phyloP scores from a whole-genome alignment of 2,113 vertebrate genomes.

The Myotis davidii region DNA sequence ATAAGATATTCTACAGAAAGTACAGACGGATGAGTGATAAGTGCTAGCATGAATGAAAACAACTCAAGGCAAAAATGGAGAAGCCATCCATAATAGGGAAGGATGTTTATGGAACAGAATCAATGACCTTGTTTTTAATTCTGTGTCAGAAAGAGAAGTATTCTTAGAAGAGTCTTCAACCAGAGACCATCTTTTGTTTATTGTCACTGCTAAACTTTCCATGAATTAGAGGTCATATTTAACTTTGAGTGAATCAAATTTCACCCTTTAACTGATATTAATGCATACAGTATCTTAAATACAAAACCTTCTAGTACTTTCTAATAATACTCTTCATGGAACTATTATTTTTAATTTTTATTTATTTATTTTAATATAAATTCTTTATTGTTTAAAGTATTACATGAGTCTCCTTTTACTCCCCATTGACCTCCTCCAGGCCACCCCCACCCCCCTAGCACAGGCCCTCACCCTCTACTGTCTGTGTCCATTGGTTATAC shows the following conservation, averaged over 20 bases:
- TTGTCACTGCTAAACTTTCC: slow-evolving; percentile 49
- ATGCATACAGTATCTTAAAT: slow-evolving; percentile 18
- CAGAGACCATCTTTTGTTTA: slow-evolving; percentile 31
- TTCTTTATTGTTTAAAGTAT: too few species aligned
- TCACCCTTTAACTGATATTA: not conserved
- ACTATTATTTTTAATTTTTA: slow-evolving; percentile 1
- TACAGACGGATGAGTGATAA: slow-evolving; percentile 54
- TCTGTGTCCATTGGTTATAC: too few species aligned
- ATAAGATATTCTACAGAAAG: slow-evolving; percentile 54
- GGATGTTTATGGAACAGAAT: slow-evolving; percentile 48
- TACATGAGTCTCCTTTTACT: too few species aligned
- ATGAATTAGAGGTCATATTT: not conserved
- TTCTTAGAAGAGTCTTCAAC: slow-evolving; percentile 49
- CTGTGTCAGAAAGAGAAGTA: slow-evolving; percentile 47
- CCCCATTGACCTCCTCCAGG: too few species aligned
- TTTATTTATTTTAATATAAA: not conserved
- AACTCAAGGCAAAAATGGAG: slow-evolving; percentile 55
- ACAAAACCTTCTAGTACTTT: not conserved
- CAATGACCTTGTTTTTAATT: slow-evolving; percentile 55
- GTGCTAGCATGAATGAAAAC: slow-evolving; percentile 59
- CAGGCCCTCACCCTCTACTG: too few species aligned
- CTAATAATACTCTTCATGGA: not conserved
- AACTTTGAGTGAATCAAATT: slow-evolving; percentile 47
- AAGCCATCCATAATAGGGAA: slow-evolving; percentile 44
- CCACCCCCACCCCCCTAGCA: too few species aligned